Conservation (phyloP, 2,113 vertebrate genomes). For the Aphyosemion australe region DNA sequence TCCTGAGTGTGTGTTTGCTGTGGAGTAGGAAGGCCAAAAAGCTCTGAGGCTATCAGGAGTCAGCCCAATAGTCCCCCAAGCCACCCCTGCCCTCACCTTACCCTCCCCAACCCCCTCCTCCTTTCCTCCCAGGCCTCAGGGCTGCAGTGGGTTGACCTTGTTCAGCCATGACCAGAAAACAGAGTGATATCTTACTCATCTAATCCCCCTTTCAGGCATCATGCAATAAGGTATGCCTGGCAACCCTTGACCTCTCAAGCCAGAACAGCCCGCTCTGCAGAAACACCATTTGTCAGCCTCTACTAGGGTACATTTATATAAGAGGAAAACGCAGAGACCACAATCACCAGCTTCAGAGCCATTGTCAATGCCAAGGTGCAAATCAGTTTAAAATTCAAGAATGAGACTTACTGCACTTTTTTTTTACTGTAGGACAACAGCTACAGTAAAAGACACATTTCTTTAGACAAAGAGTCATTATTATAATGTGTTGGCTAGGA, state of each 20-base stretch:
- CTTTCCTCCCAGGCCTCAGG: conserved; percentile 60
- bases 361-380: conserved; percentile 42
- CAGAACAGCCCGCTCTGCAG: conserved; percentile 37
- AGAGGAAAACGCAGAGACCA: conserved; percentile 15
- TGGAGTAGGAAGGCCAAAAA: conserved; percentile 65
- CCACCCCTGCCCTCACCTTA: conserved; percentile 68
- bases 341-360: conserved; percentile 32
- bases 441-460: no score
- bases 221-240: conserved; percentile 76
- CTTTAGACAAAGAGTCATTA: no score
- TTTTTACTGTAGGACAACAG: no score
- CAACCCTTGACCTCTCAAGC: conserved; percentile 71
- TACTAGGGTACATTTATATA: conserved; percentile 25
- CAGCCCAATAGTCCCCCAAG: conserved; percentile 70
- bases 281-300: conserved; percentile 38
- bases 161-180: conserved; percentile 77
- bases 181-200: conserved; percentile 81
- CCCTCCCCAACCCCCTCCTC: conserved; percentile 45
- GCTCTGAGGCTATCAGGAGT: conserved; percentile 73
- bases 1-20: conserved; percentile 77
- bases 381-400: not conserved
- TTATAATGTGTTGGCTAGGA: no score
- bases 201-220: conserved; percentile 76
- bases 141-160: conserved; percentile 73
- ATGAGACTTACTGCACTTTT: no score